A percentile compares a stretch with the other conserved stretches of the same genome.
These are phyloP conservation scores for Cheirogaleus medius DNA, from an alignment of 2,113 vertebrate species.

Conservation along the genomic window DNA sequence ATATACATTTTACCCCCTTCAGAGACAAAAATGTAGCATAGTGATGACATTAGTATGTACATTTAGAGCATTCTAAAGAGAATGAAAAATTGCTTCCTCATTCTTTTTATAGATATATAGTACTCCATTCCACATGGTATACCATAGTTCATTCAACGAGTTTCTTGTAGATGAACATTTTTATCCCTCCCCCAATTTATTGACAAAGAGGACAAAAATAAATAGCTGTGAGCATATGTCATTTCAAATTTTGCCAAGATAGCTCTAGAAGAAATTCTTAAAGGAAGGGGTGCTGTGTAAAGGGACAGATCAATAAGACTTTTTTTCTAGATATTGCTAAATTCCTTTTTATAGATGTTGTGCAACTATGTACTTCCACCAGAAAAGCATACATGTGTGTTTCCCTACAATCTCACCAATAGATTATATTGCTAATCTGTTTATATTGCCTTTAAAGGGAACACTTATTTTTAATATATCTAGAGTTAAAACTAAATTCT, in stretches of 20 bases:
- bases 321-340: not conserved
- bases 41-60: not conserved
- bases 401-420: not conserved
- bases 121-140: not conserved
- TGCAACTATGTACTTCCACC: not conserved
- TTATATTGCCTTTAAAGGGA: not conserved
- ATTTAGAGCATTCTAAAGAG: not conserved
- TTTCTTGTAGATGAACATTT: not conserved
- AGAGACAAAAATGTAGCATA: not conserved
- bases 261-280: not conserved
- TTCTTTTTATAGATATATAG: not conserved
- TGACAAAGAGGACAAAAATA: not conserved
- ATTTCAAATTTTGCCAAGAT: not conserved
- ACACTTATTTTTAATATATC: not conserved
- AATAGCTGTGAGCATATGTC: not conserved
- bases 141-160: not conserved
- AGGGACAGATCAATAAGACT: not conserved
- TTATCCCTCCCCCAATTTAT: not conserved
- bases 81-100: not conserved
- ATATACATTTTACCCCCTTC: not conserved
- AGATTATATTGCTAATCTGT: not conserved
- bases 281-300: not conserved
- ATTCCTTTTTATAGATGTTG: not conserved
- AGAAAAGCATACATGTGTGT: not conserved
- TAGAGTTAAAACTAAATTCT: not conserved